Percentiles rank a stretch among this genome's conserved stretches.
These are phyloP conservation scores for Cololabis saira DNA, from an alignment of 2,113 vertebrate genomes.

Conservation along the genomic window DNA sequence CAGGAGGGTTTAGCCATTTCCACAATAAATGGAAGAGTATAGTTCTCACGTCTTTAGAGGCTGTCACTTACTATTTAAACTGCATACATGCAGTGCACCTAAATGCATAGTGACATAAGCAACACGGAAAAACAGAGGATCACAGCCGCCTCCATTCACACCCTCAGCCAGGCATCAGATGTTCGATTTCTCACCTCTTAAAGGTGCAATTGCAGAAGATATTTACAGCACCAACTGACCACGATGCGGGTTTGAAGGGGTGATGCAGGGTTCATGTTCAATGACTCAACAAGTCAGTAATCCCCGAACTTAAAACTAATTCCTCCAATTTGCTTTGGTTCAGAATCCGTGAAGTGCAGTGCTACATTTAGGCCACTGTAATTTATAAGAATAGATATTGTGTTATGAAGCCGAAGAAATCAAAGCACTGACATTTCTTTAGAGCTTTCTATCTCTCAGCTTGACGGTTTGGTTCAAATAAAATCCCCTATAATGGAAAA, in stretches of 20 bases:
- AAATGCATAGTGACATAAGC: constrained; percentile 38
- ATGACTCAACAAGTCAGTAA: constrained; percentile 31
- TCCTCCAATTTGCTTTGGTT: constrained; percentile 10
- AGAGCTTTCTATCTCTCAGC: neutral
- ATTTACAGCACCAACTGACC: constrained; percentile 53
- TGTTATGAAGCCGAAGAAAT: neutral
- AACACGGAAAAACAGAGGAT: constrained; percentile 37
- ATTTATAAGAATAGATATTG: constrained; percentile 8
- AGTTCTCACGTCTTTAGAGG: constrained; percentile 10
- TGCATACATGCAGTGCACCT: constrained; percentile 19
- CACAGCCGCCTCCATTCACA: constrained; percentile 50
- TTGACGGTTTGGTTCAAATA: too few species aligned
- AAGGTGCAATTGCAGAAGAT: constrained; percentile 46
- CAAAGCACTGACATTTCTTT: constrained; percentile 14
- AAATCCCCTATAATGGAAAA: too few species aligned
- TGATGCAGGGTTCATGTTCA: constrained; percentile 28
- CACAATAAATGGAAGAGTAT: constrained; percentile 12
- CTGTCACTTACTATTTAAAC: constrained; percentile 19
- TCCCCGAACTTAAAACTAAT: neutral
- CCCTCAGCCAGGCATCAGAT: constrained; percentile 52
- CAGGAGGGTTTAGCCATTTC: constrained; percentile 7
- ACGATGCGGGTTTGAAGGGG: constrained; percentile 35
- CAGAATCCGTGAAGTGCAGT: constrained; percentile 14
- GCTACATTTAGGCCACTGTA: constrained; percentile 14
- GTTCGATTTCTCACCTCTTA: constrained; percentile 61